Percentiles rank a stretch among this genome's conserved stretches.
Conservation (phyloP, 2,888 invertebrate species). For the Drosophila tanythrix region DNA sequence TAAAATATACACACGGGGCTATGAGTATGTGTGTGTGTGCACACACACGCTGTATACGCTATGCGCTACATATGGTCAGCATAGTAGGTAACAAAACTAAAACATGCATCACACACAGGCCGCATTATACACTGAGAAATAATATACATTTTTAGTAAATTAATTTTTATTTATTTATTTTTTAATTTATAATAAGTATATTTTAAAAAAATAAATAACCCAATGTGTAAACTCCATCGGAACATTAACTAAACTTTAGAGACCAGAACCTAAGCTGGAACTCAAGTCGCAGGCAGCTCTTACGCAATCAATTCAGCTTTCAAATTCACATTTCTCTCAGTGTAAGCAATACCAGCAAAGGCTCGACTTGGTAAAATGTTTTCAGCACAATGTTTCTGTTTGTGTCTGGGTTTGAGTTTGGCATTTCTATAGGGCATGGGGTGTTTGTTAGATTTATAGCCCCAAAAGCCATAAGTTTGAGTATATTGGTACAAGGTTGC, state of each 20-base stretch:
- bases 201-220: not conserved
- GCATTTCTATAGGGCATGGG: constrained; percentile 34
- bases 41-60: constrained; percentile 18
- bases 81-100: constrained; percentile 53
- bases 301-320: not conserved
- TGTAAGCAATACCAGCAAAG: constrained; percentile 39
- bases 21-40: not conserved
- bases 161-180: not conserved
- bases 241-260: no score
- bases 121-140: constrained; percentile 39
- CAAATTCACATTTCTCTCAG: constrained; percentile 10
- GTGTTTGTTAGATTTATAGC: constrained; percentile 73
- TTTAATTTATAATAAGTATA: not conserved
- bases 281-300: not conserved
- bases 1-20: not conserved
- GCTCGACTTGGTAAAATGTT: constrained; percentile 37
- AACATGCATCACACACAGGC: constrained; percentile 29
- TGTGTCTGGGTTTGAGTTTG: constrained; percentile 17
- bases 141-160: not conserved
- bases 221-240: not conserved
- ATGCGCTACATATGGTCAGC: constrained; percentile 63
- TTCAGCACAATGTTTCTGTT: not conserved
- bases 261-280: not conserved
- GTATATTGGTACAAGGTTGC: constrained; percentile 3
- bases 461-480: constrained; percentile 41